Base-by-base conservation (phyloP, 2,113 vertebrate genomes). In the Entelurus aequoreus region DNA sequence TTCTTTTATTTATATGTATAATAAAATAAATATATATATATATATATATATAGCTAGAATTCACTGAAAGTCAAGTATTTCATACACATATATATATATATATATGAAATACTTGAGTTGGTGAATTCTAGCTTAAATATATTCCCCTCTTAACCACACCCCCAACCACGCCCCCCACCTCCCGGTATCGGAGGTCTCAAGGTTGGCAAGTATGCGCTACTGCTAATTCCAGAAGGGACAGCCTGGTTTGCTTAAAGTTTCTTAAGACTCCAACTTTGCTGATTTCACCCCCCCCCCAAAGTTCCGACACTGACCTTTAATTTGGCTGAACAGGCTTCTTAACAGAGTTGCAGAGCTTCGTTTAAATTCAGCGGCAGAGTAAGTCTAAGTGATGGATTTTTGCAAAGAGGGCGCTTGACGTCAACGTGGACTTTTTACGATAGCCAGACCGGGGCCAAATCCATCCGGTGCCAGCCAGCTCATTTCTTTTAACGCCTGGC, bases 341-440 rank as follows among this genome's bases (percentile, higher is more conserved):
- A 19, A 67, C n/a, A 16, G 12, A 11, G 51, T 53, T 6, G 11
- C 55, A 44, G 38, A 62, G 19, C 61, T 46, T 38, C 10, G 19
- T 53, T 9, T 21, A 35, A 13, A 48, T 49, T 52, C 4, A 50
- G 61, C 54, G 52, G 28, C 46, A 58, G 11, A 59, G 9, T 15
- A 19, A 54, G 36, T 49, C 12, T 1, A 56, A 46, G 46, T 4
- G 49, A 54, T 54, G 7, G 54, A 63, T 66, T 6, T 15, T 6
- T 16, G n/a, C 65, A 50, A 6, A 69, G 56, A 54, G 12, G 55
- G 12, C 15, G 37, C 49, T 9, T 69, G 54, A 63, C 7, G 8
- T 68, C 64, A 72, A 57, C 28, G 35, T 57, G 28, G 6, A 48
- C 28, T 42, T 63, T 69, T 82, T 65, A 67, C 16, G 56, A 69